Conservation (phyloP, 2,888 invertebrate genomes). For the Mycalesis mineus region DNA sequence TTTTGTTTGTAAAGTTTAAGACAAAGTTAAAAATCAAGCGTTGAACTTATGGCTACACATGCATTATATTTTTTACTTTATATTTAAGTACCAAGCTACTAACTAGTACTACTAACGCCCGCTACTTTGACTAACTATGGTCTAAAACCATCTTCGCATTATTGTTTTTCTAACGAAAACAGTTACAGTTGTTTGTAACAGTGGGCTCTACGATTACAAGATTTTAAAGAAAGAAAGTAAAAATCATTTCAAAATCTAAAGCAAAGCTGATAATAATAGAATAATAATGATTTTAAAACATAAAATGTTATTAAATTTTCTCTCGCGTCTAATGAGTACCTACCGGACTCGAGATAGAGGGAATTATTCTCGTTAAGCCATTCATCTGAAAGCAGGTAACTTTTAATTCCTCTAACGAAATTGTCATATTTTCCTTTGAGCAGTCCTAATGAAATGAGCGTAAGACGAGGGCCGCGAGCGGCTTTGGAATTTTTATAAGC, state of each 20-base stretch:
- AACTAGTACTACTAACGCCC: too few species aligned
- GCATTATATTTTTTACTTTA: too few species aligned
- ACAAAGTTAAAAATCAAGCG: too few species aligned
- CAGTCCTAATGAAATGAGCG: conserved; percentile 56
- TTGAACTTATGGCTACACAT: too few species aligned
- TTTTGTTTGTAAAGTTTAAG: not conserved
- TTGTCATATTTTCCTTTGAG: conserved; percentile 69
- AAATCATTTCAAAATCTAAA: not conserved
- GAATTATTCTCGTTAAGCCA: conserved; percentile 59
- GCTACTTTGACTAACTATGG: too few species aligned
- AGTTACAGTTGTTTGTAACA: too few species aligned
- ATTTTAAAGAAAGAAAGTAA: not conserved
- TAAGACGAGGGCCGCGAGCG: conserved; percentile 41
- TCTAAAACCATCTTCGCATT: too few species aligned
- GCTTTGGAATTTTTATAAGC: conserved; percentile 59
- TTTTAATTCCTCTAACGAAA: conserved; percentile 67
- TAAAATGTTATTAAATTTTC: conserved; percentile 30
- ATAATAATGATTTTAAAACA: conserved; percentile 19
- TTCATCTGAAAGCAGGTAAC: conserved; percentile 66
- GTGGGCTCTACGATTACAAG: too few species aligned
- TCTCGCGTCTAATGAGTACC: conserved; percentile 33
- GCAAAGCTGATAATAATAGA: conserved; percentile 13
- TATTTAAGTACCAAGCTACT: too few species aligned
- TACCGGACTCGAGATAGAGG: conserved; percentile 53
- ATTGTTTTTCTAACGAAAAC: too few species aligned